Evolutionary conservation across 2,797 vertebrate species (phyloP).

Genomic region (Enteromius radiatus): DNA sequence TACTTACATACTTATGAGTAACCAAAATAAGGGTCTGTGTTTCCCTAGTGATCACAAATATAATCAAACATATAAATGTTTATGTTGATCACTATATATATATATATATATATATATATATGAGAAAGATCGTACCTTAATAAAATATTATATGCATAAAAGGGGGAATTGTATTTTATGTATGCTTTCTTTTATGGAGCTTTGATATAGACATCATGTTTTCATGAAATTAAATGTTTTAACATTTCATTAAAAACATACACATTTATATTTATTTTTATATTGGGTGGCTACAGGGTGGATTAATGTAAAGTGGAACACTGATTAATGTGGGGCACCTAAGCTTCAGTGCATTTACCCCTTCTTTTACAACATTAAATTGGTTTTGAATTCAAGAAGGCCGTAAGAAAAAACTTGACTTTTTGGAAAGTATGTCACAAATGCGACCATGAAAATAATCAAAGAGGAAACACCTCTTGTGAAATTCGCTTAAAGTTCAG

Average conservation of each 20-base stretch:
- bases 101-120: no score
- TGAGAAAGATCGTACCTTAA: not conserved
- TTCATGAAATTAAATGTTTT: not conserved
- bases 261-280: no score
- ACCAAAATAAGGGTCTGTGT: not conserved
- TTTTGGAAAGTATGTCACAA: not conserved
- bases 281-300: not conserved
- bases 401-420: not conserved
- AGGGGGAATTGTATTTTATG: not conserved
- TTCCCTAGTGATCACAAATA: not conserved
- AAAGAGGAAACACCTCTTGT: not conserved
- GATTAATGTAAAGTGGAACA: not conserved
- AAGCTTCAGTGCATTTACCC: not conserved
- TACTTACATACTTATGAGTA: not conserved
- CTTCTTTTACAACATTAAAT: not conserved
- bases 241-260: not conserved
- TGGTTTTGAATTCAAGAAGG: not conserved
- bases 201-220: not conserved
- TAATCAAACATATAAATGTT: not conserved
- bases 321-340: not conserved
- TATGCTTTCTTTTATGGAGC: not conserved
- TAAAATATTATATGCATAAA: not conserved
- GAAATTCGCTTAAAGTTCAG: not conserved
- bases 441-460: not conserved
- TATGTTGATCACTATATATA: not conserved